phyloP scores from a whole-genome alignment of 2,113 vertebrate genomes.

The Mohoua ochrocephala region DNA sequence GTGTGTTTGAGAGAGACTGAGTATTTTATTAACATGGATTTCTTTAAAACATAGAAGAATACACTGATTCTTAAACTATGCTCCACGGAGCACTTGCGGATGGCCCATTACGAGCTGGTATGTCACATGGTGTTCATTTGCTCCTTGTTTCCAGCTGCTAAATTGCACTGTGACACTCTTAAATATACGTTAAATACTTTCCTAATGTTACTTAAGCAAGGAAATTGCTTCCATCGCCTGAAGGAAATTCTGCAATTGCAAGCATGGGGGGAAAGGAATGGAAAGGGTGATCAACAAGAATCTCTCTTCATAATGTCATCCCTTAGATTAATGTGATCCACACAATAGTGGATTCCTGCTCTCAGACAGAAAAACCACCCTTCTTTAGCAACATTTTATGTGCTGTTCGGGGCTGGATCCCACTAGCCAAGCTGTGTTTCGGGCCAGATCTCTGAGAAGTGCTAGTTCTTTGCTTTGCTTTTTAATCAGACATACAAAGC shows the following conservation, averaged over 20 bases:
- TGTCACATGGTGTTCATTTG: slow-evolving; percentile 57
- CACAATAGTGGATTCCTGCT: not conserved
- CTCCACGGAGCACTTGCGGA: not conserved
- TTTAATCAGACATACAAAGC: not conserved
- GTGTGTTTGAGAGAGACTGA: not conserved
- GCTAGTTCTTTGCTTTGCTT: not conserved
- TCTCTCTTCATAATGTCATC: not conserved
- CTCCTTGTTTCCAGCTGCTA: slow-evolving; percentile 60
- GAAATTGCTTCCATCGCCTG: slow-evolving; percentile 46
- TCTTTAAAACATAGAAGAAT: not conserved
- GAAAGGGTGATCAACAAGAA: not conserved
- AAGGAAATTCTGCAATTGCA: slow-evolving; percentile 13
- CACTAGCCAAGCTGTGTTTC: not conserved
- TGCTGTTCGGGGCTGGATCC: not conserved
- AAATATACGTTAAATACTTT: slow-evolving; percentile 59
- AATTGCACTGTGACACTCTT: slow-evolving; percentile 57
- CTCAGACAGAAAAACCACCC: not conserved
- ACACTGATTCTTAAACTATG: not conserved
- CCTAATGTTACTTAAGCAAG: slow-evolving; percentile 57
- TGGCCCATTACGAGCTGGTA: not conserved
- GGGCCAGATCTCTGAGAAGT: not conserved
- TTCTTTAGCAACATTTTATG: not conserved
- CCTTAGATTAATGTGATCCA: not conserved
- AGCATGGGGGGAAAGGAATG: not conserved
- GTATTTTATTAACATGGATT: not conserved